Evolutionary conservation across 2,888 invertebrate genomes (phyloP).

Genomic region (Dryadula phaetusa): DNA sequence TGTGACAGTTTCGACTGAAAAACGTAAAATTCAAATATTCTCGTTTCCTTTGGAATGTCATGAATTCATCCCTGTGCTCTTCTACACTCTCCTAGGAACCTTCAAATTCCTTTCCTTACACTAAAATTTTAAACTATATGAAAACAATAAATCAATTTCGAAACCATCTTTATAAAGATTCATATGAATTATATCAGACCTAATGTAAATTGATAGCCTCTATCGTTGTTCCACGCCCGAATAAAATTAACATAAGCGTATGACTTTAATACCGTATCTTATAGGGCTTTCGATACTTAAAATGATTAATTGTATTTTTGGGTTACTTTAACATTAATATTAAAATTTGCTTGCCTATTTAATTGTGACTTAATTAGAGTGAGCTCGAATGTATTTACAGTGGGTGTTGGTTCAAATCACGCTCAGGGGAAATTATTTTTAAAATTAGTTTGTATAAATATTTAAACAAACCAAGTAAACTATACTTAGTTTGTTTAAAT

Average conservation of each 20-base stretch:
- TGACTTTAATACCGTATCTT: constrained; percentile 25
- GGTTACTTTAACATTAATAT: not conserved
- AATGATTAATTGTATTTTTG: constrained; percentile 15
- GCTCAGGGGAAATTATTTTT: no score
- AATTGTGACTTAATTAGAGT: not conserved
- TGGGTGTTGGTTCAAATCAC: no score
- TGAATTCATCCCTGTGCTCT: no score
- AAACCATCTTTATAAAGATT: constrained; percentile 3
- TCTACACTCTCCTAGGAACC: not conserved
- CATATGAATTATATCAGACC: constrained; percentile 20
- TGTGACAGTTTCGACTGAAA: no score
- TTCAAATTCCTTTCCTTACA: not conserved
- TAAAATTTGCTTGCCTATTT: not conserved
- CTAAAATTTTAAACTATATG: not conserved
- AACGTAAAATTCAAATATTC: no score
- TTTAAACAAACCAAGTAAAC: no score
- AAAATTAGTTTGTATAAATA: no score
- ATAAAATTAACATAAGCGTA: constrained; percentile 32
- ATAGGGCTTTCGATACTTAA: constrained; percentile 4
- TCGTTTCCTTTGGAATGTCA: no score
- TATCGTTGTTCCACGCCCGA: constrained; percentile 19
- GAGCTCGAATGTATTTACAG: no score
- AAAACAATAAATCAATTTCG: not conserved
- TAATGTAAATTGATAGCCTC: constrained; percentile 31
- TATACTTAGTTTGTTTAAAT: no score